Percentiles rank a stretch among this genome's conserved stretches.
Evolutionary conservation across 2,797 vertebrate genomes (phyloP).

Genomic region (Syncerus caffer): DNA sequence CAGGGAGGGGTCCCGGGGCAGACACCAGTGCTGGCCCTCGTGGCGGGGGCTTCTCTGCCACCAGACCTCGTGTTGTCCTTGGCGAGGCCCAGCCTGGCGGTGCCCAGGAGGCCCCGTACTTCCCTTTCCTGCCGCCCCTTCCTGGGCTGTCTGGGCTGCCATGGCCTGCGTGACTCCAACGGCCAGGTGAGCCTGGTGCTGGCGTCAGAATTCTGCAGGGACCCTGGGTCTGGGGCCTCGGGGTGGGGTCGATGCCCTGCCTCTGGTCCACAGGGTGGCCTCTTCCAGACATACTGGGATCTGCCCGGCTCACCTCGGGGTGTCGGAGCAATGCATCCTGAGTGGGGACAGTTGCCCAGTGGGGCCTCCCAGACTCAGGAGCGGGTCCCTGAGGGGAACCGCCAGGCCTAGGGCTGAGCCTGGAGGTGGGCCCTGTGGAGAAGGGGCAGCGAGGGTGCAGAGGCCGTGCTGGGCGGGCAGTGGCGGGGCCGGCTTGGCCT

Average conservation of each 20-base stretch:
- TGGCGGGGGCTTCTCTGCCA: background rate
- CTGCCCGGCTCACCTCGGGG: background rate
- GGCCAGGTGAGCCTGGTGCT: rapidly evolving
- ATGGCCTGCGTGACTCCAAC: background rate
- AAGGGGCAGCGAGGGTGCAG: background rate
- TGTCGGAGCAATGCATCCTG: background rate
- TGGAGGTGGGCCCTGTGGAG: background rate
- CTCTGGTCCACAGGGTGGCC: background rate
- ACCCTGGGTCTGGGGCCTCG: background rate
- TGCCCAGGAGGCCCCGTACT: rapidly evolving
- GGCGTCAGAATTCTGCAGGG: background rate
- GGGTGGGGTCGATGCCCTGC: rapidly evolving
- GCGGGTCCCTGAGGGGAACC: background rate
- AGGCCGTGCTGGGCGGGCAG: background rate
- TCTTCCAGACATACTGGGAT: background rate
- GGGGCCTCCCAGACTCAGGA: background rate
- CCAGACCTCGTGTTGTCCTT: background rate
- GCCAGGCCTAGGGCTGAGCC: background rate
- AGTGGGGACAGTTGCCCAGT: background rate
- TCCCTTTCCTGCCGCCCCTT: background rate
- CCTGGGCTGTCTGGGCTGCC: background rate
- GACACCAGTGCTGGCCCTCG: rapidly evolving
- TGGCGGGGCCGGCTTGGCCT: rapidly evolving
- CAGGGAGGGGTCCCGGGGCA: background rate
- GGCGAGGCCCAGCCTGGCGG: background rate